phyloP scores from a whole-genome alignment of 2,888 invertebrate species.

The Muscina levida region DNA sequence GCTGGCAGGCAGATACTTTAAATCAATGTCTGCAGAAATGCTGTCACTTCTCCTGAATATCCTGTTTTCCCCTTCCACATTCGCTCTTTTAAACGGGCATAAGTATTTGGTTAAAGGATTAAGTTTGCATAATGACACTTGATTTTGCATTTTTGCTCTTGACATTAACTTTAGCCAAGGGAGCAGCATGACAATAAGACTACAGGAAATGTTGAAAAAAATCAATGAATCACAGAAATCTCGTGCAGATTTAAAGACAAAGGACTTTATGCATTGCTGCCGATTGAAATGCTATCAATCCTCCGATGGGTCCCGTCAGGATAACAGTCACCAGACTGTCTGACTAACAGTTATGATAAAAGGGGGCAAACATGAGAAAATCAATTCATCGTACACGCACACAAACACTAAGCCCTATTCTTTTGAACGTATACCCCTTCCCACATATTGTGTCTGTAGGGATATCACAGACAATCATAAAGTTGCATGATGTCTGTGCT shows the following conservation, averaged over 20 bases:
- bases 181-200: not conserved
- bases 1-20: not conserved
- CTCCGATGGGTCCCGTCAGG: too few relatives aligned
- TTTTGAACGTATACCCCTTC: too few relatives aligned
- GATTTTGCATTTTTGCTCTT: constrained; percentile 31
- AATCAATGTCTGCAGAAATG: constrained; percentile 13
- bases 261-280: too few relatives aligned
- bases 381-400: too few relatives aligned
- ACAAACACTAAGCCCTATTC: too few relatives aligned
- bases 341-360: too few relatives aligned
- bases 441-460: too few relatives aligned
- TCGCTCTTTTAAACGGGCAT: not conserved
- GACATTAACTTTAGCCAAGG: constrained; percentile 30
- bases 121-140: constrained; percentile 29
- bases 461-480: too few relatives aligned
- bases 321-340: too few relatives aligned
- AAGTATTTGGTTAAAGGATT: constrained; percentile 16
- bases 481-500: too few relatives aligned
- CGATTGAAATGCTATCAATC: too few relatives aligned
- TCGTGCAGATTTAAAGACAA: not conserved
- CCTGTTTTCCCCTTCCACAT: not conserved
- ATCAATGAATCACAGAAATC: not conserved
- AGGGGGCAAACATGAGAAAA: too few relatives aligned
- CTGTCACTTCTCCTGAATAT: not conserved
- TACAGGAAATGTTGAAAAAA: not conserved